Evolutionary conservation across 2,797 vertebrate species (phyloP), one percentile per base, ranked within the genome.

Genomic region (Poeciliopsis turneri): DNA sequence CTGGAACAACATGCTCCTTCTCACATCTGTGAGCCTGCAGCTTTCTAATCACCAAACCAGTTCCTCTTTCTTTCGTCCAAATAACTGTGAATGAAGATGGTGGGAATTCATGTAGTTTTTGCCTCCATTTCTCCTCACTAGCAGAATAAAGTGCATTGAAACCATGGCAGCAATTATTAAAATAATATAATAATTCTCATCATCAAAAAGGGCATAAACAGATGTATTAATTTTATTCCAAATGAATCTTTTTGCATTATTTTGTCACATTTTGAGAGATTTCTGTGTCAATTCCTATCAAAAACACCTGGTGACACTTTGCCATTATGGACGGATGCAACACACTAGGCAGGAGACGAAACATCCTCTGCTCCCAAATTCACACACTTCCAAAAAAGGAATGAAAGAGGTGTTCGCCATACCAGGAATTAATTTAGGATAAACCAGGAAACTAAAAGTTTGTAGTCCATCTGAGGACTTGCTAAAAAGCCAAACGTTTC

Each of bases 1-100:
- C 81, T 49, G 79, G 78, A 86, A 68, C 77, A 87, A 70, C 51
- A 36, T 25, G 71, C 71, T 82, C 82, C 33, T 78, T 78, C 81
- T 79, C 69, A 41, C 88, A 86, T 76, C 47, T 74, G 72, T 47
- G 73, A 75, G 77, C 82, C 73, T 55, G 84, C 47, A 59, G 84
- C 71, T 75, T 78, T 84, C 61, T 84, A 81, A 87, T 87, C 81
- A 43, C 80, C 86, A 61, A 89, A 83, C 68, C 82, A 66, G 23
- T 23, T 75, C 75, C 47, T 49, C 30, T 23, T 83, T 77, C 57
- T 46, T 75, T 61, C 74, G 28, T 84, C 78, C 68, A 33, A 28
- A 73, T 66, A 81, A 74, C 78, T 59, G 75, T 55, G 81, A 89
- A 89, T 83, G 75, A 70, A 84, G 59, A 53, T 70, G 71, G 80